Evolutionary conservation across 2,888 invertebrate species (phyloP), one percentile per base, ranked within the genome.

Genomic region (Cyrtodaria siliqua): DNA sequence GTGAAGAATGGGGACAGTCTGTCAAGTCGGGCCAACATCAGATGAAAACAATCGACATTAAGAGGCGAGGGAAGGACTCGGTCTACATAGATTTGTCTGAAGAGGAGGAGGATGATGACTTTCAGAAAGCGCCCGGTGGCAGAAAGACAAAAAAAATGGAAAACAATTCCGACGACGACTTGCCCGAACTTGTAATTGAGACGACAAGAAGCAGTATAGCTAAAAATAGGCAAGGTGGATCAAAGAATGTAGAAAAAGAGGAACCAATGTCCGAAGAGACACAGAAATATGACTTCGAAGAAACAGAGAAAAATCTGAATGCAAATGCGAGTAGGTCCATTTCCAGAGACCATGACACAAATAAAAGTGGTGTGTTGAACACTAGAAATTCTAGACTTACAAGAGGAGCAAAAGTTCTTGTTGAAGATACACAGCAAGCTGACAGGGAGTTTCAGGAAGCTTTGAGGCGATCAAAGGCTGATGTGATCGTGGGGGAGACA

Each of bases 21-120:
- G 83, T 89, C 0, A 82, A 79, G 47, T 61, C 79, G 18, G 89
- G 89, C 0, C 74, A 72, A 53, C 88, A 88, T 56, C 53, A 71
- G 61, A 60, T 78, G 0, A 79, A 55, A 24, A 82, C 87, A 9
- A 66, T 87, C 14, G 86, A 85, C 63, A 50, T 69, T 20, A 85
- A 84, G 47, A 74, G 56, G 47, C 70, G 84, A 38, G 82, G 85
- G 18, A 52, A 75, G 3, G 55, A 29, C 12, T 70, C 77, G 1
- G 29, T 59, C 26, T 71, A 59, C 33, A 16, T 71, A 14, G 27
- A 64, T 6, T 24, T 71, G 24, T 67, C 71, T n/a, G 61, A 61
- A n/a, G 49, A 47, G 18, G 67, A 71, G 20, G 77, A 77, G 20
- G 59, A 47, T 20, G 56, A 56, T n/a, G 20, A 56, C n/a, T 44